These are phyloP conservation scores for Melanotaenia nigrans DNA, from an alignment of 2,797 vertebrate genomes.

Conservation along the genomic window DNA sequence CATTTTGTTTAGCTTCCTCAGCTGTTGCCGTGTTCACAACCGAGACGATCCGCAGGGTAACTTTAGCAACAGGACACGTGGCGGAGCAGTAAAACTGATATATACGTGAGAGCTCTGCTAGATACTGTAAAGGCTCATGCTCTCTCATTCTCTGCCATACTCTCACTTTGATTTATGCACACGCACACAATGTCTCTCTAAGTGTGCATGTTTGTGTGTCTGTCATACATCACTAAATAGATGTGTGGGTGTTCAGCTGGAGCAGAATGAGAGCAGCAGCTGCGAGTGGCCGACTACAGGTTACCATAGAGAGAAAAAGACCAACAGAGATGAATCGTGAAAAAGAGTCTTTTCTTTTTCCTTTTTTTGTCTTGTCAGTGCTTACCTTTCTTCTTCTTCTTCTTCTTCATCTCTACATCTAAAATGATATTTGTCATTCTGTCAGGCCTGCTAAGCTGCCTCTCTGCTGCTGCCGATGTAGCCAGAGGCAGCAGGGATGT, in stretches of 20 bases:
- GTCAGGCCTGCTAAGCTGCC: neutral
- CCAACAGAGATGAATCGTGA: neutral
- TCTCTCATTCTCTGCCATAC: neutral
- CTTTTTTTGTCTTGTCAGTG: neutral
- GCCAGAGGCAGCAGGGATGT: constrained; percentile 1
- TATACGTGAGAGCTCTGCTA: neutral
- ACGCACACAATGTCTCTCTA: neutral
- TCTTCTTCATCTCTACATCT: neutral
- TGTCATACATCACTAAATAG: neutral
- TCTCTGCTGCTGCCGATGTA: neutral
- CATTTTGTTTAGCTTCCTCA: neutral
- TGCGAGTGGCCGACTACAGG: constrained; percentile 2
- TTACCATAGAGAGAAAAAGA: neutral
- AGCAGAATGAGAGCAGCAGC: constrained; percentile 4
- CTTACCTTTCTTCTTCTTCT: neutral
- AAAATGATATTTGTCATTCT: neutral
- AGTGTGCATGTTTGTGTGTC: neutral
- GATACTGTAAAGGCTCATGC: neutral
- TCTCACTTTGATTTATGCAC: neutral
- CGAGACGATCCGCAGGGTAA: neutral
- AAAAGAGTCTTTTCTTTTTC: neutral
- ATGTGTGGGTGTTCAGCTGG: constrained; percentile 2
- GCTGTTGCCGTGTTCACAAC: neutral
- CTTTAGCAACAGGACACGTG: neutral
- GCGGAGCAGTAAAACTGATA: neutral